These are phyloP conservation scores for Pseudocheirus occidentalis DNA, from an alignment of 2,797 vertebrate species.

Conservation along the genomic window DNA sequence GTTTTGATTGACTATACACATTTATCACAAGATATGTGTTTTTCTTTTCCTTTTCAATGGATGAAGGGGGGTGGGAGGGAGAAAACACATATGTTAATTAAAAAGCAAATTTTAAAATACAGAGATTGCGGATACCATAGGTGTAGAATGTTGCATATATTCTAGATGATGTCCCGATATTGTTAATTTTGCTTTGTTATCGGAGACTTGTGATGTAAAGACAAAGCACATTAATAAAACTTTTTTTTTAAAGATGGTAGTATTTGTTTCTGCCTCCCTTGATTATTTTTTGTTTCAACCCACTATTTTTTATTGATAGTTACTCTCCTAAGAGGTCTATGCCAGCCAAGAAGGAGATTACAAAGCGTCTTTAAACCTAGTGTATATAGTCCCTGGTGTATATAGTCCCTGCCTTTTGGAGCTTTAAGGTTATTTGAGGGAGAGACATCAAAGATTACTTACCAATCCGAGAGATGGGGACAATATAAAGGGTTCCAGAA, in stretches of 20 bases:
- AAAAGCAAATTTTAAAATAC: background rate
- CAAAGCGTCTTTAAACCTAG: background rate
- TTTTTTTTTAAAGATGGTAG: background rate
- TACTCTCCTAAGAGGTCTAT: background rate
- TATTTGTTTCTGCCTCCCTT: background rate
- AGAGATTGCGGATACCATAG: background rate
- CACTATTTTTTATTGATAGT: background rate
- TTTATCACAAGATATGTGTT: background rate
- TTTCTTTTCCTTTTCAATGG: background rate
- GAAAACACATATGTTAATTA: background rate
- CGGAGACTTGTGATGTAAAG: background rate
- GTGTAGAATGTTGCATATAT: background rate
- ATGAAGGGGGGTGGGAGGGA: background rate
- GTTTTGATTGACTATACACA: background rate
- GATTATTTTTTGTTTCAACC: background rate
- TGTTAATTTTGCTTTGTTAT: background rate
- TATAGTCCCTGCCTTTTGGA: background rate
- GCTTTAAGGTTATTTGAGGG: background rate
- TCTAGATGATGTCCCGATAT: background rate
- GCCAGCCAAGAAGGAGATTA: background rate
- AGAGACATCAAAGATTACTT: background rate
- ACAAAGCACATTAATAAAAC: background rate
- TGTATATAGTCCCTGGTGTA: background rate
- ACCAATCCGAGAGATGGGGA: background rate
- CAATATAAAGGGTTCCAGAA: background rate